Conservation (phyloP, 2,888 invertebrate genomes). For the Steinernema carpocapsae region DNA sequence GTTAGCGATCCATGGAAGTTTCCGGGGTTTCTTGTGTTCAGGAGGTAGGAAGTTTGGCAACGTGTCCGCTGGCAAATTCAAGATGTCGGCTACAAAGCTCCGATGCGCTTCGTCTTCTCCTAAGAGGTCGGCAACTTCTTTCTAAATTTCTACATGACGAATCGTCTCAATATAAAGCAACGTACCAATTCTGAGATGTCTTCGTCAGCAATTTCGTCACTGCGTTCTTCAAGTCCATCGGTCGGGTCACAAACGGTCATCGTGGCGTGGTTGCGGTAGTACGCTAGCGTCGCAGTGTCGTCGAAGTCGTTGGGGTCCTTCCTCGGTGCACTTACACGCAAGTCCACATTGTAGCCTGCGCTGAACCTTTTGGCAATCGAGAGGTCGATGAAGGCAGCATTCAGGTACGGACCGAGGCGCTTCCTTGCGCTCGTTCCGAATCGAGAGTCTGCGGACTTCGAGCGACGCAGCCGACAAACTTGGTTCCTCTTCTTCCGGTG, state of each 20-base stretch:
- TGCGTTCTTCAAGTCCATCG: not conserved
- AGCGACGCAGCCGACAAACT: not conserved
- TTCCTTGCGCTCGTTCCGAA: not conserved
- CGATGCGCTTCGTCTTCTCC: not conserved
- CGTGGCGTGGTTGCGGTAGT: not conserved
- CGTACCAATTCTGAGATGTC: not conserved
- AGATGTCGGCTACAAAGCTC: not conserved
- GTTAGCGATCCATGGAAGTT: not conserved
- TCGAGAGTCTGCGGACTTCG: conserved; percentile 2
- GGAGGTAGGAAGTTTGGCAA: not conserved
- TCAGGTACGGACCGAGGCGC: not conserved
- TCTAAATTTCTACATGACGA: not conserved
- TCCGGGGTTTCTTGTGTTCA: not conserved
- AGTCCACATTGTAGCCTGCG: conserved; percentile 5
- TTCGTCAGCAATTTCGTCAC: not conserved
- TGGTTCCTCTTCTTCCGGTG: not conserved
- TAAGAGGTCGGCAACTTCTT: conserved; percentile 2
- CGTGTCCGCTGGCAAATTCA: not conserved
- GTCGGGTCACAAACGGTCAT: conserved; percentile 21
- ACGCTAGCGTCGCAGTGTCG: conserved; percentile 25
- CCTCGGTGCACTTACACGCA: no score
- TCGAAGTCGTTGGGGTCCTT: not conserved
- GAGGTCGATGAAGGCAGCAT: conserved; percentile 3
- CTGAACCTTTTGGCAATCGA: not conserved
- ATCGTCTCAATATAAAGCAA: not conserved